Base-by-base conservation (phyloP, 2,888 invertebrate species). In the Cheiracanthium punctorium region DNA sequence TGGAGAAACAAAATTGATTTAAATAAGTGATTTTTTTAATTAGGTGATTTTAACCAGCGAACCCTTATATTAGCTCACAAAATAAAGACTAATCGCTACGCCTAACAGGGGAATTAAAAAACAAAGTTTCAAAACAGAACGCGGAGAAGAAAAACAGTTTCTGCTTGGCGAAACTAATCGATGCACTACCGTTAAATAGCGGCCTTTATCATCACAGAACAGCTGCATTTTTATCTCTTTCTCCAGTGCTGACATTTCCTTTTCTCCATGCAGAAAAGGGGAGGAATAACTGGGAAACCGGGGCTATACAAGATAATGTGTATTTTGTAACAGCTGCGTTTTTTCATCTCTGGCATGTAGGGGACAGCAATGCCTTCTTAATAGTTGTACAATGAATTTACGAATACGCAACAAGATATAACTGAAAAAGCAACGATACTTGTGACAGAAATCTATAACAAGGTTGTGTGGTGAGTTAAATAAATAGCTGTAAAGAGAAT, bases 161-260 rank as follows among this genome's bases (percentile, higher is more conserved):
- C 71, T n/a, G 64, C 69, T 71, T 72, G 82, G 75, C 69, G 58
- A 8, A 30, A 41, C 70, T 69, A 70, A 75, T 82, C 82, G 82
- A 82, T 82, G n/a, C 69, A 69, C 65, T n/a, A 37, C 41, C 32
- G 72, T 65, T 71, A 69, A 29, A 81, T 69, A 70, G 82, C 43
- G 24, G 70, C 82, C 29, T 33, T 82, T 82, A 82, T 82, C 75
- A 64, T 24, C 37, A 5, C 37, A 17, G 70, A 74, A 75, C 82
- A 82, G 82, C 82, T 82, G 82, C 75, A 52, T 41, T 69, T 82
- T 81, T 82, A 67, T 82, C 74, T 82, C n/a, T 69, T 69, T 30
- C 69, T 30, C 32, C 29, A 43, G 67, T 73, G 69, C 64, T 67
- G 52, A 75, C 7, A 48, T 80, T 73, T 80, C 73, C 72, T 80